These are phyloP conservation scores for Yponomeuta evonymella DNA, from an alignment of 2,888 invertebrate genomes.

Conservation along the genomic window DNA sequence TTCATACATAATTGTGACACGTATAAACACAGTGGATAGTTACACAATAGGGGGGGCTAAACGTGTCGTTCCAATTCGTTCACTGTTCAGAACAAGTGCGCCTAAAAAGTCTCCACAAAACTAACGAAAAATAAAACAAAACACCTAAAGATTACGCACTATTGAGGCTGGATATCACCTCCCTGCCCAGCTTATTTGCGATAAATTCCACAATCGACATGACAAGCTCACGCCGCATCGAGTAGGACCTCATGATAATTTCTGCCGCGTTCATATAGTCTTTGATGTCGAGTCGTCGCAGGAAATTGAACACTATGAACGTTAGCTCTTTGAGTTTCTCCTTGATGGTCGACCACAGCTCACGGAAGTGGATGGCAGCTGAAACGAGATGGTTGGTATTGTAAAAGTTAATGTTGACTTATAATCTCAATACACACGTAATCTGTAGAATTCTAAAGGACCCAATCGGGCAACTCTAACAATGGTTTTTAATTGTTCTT, in stretches of 20 bases:
- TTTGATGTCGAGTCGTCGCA: constrained; percentile 41
- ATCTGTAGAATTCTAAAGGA: no score
- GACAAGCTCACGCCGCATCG: constrained; percentile 45
- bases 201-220: constrained; percentile 54
- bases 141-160: constrained; percentile 26
- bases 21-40: no score
- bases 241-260: constrained; percentile 44
- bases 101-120: background rate
- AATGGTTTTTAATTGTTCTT: no score
- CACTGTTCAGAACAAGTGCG: no score
- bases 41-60: no score
- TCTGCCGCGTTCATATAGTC: constrained; percentile 47
- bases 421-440: no score
- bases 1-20: no score
- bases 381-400: constrained; percentile 22
- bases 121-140: background rate
- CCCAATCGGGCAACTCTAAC: no score
- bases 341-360: constrained; percentile 49
- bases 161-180: constrained; percentile 47
- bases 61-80: background rate
- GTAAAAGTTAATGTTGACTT: no score
- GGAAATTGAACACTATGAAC: constrained; percentile 52
- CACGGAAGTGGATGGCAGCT: constrained; percentile 51
- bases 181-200: constrained; percentile 42
- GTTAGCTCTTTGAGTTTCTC: constrained; percentile 46